A percentile compares a stretch with the other conserved stretches of the same genome.
Evolutionary conservation across 2,113 vertebrate species (phyloP).

Genomic region (Melanocharis versteri): DNA sequence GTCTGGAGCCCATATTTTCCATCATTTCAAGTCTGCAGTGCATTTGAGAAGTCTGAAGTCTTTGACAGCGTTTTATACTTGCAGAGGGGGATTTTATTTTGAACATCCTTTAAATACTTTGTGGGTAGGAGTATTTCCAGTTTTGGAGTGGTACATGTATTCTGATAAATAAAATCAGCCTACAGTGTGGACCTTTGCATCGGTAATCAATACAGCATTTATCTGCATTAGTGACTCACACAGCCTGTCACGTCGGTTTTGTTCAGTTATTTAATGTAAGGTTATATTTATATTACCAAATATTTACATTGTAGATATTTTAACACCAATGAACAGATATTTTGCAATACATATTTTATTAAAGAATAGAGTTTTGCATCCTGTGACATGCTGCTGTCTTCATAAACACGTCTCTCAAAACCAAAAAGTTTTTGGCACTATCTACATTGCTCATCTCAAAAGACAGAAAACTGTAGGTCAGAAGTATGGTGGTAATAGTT

Average conservation of each 20-base stretch:
- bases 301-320: background rate
- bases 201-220: background rate
- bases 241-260: background rate
- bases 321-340: background rate
- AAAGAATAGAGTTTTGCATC: background rate
- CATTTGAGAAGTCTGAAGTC: background rate
- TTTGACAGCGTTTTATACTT: constrained; percentile 30
- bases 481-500: background rate
- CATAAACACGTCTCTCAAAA: background rate
- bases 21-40: background rate
- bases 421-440: background rate
- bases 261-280: background rate
- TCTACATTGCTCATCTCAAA: background rate
- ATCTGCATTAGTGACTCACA: constrained; percentile 14
- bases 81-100: constrained; percentile 55
- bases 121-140: constrained; percentile 38
- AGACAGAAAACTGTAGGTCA: background rate
- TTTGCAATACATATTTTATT: background rate
- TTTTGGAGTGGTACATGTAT: constrained; percentile 27
- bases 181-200: constrained; percentile 25
- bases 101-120: constrained; percentile 52
- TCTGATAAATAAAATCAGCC: constrained; percentile 57
- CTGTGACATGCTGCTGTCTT: background rate
- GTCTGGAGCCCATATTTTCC: background rate
- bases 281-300: background rate